Evolutionary conservation across 2,797 vertebrate species (phyloP), one percentile per base, ranked within the genome.

Genomic region (Sebastolobus alascanus): DNA sequence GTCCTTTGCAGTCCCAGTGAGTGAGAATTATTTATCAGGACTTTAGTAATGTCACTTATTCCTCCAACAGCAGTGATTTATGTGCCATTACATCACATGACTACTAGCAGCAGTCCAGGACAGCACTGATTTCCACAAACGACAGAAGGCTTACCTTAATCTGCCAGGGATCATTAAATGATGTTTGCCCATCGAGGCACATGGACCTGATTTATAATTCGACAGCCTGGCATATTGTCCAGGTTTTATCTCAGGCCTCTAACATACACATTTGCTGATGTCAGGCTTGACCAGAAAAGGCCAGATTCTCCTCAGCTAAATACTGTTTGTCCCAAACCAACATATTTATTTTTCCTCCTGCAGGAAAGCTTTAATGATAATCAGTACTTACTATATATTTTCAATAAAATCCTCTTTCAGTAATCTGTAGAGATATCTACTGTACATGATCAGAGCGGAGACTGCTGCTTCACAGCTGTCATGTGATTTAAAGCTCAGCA

Each of bases 341-440:
- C 55, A 52, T 74, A 35, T 69, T 77, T 76, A 18, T 59, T 72
- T 50, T 66, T 77, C 35, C 64, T 75, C 8, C 54, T 40, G 31
- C 22, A 74, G 79, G 11, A 87, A 87, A 65, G 66, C 73, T 74
- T 86, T 84, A 78, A 88, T 83, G 29, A 74, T 75, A 79, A 85
- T 85, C 78, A 67, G 69, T 88, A 75, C 58, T 89, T 82, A 77
- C 71, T 80, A 64, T 75, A 22, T 72, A 54, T 16, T 43, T 43
- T 16, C 14, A 29, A 35, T 40, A n/a, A 63, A 84, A 87, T 91
- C 87, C 75, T 87, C 82, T 87, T 85, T 83, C 46, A 82, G 68
- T 89, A 84, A 89, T 88, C 86, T 89, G 71, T 77, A 29, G 56
- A 72, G 59, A 82, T 85, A 79, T 87, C 35, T 70, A 46, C 69